Percentiles rank a stretch among this genome's conserved stretches.
Conservation (phyloP, 2,113 vertebrate genomes). For the Marcusenius ussheri region DNA sequence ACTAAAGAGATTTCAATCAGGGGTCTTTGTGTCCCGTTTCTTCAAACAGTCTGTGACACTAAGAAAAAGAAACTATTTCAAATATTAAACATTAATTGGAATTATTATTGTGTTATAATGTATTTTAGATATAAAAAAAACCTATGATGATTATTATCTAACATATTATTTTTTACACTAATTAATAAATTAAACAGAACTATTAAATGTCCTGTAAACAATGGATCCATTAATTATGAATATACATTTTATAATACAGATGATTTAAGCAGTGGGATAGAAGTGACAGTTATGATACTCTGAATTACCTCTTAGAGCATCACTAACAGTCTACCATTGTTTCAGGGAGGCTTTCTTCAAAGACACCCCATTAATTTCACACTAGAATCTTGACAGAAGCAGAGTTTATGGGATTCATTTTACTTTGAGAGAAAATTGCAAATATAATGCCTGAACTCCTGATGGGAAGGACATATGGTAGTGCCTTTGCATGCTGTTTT, state of each 20-base stretch:
- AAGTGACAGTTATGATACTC: neutral
- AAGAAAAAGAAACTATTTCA: neutral
- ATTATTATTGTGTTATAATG: neutral
- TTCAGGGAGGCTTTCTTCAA: neutral
- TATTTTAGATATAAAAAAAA: neutral
- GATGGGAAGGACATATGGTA: neutral
- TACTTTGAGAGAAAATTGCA: constrained; percentile 1
- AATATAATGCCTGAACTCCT: neutral
- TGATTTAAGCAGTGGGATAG: neutral
- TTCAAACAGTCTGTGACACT: neutral
- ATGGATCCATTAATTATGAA: neutral
- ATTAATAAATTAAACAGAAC: neutral
- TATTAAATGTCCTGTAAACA: neutral
- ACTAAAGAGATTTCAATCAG: neutral
- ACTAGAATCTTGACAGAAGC: neutral
- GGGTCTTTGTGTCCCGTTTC: neutral
- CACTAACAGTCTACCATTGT: neutral
- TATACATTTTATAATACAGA: neutral
- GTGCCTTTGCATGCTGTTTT: neutral
- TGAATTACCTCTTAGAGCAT: neutral
- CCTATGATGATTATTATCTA: neutral
- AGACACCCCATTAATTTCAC: neutral
- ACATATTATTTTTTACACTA: neutral
- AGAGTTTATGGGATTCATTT: neutral
- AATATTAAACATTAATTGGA: neutral